These are phyloP conservation scores for Dicyrtoma fusca DNA, from an alignment of 2,888 invertebrate genomes.

Conservation along the genomic window DNA sequence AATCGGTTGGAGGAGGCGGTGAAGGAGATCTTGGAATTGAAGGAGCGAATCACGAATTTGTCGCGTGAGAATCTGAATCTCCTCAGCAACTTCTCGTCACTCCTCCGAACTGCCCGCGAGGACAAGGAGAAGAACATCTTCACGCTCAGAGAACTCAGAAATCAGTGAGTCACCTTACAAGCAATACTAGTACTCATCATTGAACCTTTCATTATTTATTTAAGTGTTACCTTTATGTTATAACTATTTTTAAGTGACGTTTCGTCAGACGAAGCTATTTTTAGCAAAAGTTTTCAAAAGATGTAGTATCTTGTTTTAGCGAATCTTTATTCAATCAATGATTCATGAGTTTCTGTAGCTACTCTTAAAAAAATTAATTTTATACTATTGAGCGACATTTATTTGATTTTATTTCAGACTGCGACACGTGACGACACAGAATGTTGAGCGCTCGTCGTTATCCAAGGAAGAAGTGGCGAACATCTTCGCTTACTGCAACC, in stretches of 20 bases:
- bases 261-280: background rate
- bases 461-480: slow-evolving; percentile 36
- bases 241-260: too few relatives aligned
- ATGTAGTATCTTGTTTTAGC: too few relatives aligned
- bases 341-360: too few relatives aligned
- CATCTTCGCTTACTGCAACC: slow-evolving; percentile 38
- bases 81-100: slow-evolving; percentile 38
- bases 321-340: too few relatives aligned
- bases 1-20: slow-evolving; percentile 15
- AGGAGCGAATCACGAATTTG: slow-evolving; percentile 30
- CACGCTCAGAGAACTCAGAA: slow-evolving; percentile 40
- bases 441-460: slow-evolving; percentile 17
- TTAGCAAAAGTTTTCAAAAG: too few relatives aligned
- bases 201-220: too few relatives aligned
- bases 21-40: slow-evolving; percentile 34
- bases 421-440: background rate
- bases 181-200: too few relatives aligned
- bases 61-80: slow-evolving; percentile 38
- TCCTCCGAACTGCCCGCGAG: slow-evolving; percentile 41
- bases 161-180: slow-evolving; percentile 37
- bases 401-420: slow-evolving; percentile 19
- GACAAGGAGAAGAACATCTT: slow-evolving; percentile 48
- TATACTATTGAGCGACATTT: too few relatives aligned
- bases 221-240: too few relatives aligned
- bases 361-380: too few relatives aligned